phyloP scores from a whole-genome alignment of 2,113 vertebrate genomes.

The Pachyramphus minor region DNA sequence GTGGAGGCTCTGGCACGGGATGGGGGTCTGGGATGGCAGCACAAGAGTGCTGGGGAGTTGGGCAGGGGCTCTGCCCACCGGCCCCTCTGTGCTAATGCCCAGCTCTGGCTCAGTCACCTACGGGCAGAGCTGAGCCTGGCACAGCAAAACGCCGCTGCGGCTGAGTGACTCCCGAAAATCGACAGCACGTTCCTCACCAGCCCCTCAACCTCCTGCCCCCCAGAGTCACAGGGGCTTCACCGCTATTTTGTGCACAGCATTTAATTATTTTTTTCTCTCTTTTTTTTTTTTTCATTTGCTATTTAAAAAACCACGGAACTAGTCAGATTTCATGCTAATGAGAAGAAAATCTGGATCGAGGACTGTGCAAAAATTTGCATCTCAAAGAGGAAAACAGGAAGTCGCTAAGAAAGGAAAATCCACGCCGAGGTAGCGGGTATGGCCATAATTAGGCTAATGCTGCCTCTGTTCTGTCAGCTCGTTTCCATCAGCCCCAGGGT shows the following conservation, averaged over 20 bases:
- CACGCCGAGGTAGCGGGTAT: background rate
- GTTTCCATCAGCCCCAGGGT: constrained; percentile 24
- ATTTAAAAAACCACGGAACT: constrained; percentile 40
- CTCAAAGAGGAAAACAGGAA: constrained; percentile 67
- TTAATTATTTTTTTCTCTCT: background rate
- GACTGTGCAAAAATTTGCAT: constrained; percentile 69
- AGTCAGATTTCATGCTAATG: constrained; percentile 69
- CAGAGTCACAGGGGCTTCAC: background rate
- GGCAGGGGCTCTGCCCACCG: background rate
- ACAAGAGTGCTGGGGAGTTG: background rate
- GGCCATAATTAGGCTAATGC: constrained; percentile 60
- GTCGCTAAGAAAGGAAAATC: constrained; percentile 47
- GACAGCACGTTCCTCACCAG: background rate
- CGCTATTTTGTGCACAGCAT: background rate
- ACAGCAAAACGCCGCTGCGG: background rate
- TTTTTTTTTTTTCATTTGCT: background rate
- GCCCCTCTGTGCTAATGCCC: background rate
- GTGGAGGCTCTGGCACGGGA: background rate
- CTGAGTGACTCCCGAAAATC: background rate
- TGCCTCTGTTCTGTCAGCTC: constrained; percentile 42
- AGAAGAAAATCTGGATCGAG: constrained; percentile 57
- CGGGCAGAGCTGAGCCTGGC: background rate
- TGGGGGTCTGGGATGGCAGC: background rate
- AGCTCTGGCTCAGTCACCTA: background rate
- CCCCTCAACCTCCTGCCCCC: background rate